These are phyloP conservation scores for Watsonalla binaria DNA, from an alignment of 2,888 invertebrate genomes.

Conservation along the genomic window DNA sequence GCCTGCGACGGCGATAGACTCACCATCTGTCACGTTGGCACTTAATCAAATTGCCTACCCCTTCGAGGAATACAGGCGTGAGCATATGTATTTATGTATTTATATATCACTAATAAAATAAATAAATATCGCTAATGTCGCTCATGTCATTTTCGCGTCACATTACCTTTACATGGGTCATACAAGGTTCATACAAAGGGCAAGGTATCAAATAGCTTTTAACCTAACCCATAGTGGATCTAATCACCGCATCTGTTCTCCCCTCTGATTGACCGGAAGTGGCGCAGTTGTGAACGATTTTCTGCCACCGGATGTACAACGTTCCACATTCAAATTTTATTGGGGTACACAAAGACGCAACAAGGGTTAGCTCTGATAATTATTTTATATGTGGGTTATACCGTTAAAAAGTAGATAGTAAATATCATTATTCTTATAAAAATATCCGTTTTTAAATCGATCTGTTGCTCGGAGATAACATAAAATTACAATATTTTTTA, in stretches of 20 bases:
- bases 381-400: slow-evolving; percentile 12
- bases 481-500: too few relatives aligned
- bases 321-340: slow-evolving; percentile 74
- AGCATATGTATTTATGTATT: too few relatives aligned
- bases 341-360: slow-evolving; percentile 62
- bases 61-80: too few relatives aligned
- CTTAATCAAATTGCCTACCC: too few relatives aligned
- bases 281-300: slow-evolving; percentile 76
- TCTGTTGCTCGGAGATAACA: too few relatives aligned
- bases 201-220: slow-evolving; percentile 55
- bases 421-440: not conserved
- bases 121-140: too few relatives aligned
- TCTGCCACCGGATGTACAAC: slow-evolving; percentile 75
- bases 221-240: slow-evolving; percentile 60
- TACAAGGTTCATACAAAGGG: slow-evolving; percentile 8
- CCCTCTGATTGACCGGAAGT: slow-evolving; percentile 71
- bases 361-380: slow-evolving; percentile 44
- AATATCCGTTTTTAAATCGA: too few relatives aligned
- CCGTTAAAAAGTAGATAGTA: slow-evolving; percentile 21
- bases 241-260: slow-evolving; percentile 75
- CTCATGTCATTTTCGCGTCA: not conserved
- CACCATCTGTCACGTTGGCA: too few relatives aligned
- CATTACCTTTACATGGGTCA: not conserved
- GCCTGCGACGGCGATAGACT: too few relatives aligned
- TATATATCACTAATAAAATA: too few relatives aligned